Percentiles rank a stretch among this genome's conserved stretches.
These are phyloP conservation scores for Siniperca undulata DNA, from an alignment of 2,797 vertebrate species.

Conservation along the genomic window DNA sequence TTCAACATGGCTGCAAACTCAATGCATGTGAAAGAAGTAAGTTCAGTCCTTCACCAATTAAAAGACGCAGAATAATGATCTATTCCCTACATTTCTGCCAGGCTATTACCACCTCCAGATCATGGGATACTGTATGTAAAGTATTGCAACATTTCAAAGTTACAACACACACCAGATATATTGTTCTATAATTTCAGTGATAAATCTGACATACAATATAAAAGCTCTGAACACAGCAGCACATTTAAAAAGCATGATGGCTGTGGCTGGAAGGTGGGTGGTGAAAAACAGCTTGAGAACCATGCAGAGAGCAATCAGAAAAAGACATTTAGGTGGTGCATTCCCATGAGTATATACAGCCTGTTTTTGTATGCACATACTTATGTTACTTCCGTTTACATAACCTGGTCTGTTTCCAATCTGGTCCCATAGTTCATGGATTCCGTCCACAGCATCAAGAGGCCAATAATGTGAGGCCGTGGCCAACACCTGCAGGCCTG, in stretches of 20 bases:
- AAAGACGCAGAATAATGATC: neutral
- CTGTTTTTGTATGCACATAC: constrained; percentile 75
- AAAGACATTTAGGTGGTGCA: constrained; percentile 41
- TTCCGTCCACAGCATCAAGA: constrained; percentile 92
- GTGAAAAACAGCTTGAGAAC: constrained; percentile 63
- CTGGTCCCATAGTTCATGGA: constrained; percentile 89
- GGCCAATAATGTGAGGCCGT: constrained; percentile 98
- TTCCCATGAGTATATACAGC: constrained; percentile 27
- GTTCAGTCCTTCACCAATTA: neutral
- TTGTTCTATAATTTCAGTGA: constrained; percentile 6
- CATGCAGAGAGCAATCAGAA: constrained; percentile 63
- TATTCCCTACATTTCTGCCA: neutral
- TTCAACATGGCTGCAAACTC: constrained; percentile 9
- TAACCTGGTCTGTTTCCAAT: constrained; percentile 89
- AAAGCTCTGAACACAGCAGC: constrained; percentile 57
- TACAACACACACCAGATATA: neutral
- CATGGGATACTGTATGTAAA: neutral
- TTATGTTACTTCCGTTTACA: constrained; percentile 84
- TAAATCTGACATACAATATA: constrained; percentile 18
- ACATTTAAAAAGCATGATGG: constrained; percentile 55
- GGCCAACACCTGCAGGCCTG: constrained; percentile 93
- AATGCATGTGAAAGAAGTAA: neutral
- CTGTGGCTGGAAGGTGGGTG: constrained; percentile 46
- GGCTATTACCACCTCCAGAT: neutral
- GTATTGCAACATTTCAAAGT: neutral